Percentiles rank a stretch among this genome's conserved stretches.
Evolutionary conservation across 2,797 vertebrate species (phyloP).

Genomic region (Crenuchus spilurus): DNA sequence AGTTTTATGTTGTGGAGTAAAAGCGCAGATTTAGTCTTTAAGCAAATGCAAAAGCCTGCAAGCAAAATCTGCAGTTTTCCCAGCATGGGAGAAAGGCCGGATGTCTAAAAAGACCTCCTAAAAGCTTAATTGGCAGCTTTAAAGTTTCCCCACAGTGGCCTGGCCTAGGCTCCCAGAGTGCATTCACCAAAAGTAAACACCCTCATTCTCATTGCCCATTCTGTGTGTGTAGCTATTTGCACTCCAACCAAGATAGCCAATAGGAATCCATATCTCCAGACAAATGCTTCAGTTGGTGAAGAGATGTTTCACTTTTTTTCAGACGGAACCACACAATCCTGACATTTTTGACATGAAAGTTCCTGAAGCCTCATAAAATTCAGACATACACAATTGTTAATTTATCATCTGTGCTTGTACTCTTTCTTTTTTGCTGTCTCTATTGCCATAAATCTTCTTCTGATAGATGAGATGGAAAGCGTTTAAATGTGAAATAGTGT

Average conservation of each 20-base stretch:
- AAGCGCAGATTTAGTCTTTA: conserved; percentile 24
- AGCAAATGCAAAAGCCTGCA: conserved; percentile 22
- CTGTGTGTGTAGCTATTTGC: conserved; percentile 33
- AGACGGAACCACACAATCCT: conserved; percentile 17
- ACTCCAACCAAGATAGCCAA: conserved; percentile 40
- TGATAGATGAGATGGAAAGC: conserved; percentile 36
- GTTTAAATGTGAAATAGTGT: conserved; percentile 34
- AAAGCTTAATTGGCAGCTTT: conserved; percentile 57
- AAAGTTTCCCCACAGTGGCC: conserved; percentile 41
- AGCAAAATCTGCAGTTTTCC: conserved; percentile 13
- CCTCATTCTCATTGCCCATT: conserved; percentile 35
- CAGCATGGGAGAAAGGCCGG: conserved; percentile 35
- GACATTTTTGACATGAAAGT: conserved; percentile 37
- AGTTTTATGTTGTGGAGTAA: neutral
- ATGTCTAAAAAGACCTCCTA: conserved; percentile 42
- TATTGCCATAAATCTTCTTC: conserved; percentile 32
- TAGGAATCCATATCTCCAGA: conserved; percentile 38
- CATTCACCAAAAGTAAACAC: conserved; percentile 51
- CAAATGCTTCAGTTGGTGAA: conserved; percentile 24
- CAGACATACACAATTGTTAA: conserved; percentile 41
- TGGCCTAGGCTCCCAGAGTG: conserved; percentile 35
- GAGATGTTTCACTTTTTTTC: conserved; percentile 35
- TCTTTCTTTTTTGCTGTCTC: conserved; percentile 38
- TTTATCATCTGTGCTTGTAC: conserved; percentile 42
- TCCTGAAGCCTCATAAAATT: conserved; percentile 36